These are phyloP conservation scores for Lutjanus argentimaculatus DNA, from an alignment of 2,797 vertebrate species.

Conservation along the genomic window DNA sequence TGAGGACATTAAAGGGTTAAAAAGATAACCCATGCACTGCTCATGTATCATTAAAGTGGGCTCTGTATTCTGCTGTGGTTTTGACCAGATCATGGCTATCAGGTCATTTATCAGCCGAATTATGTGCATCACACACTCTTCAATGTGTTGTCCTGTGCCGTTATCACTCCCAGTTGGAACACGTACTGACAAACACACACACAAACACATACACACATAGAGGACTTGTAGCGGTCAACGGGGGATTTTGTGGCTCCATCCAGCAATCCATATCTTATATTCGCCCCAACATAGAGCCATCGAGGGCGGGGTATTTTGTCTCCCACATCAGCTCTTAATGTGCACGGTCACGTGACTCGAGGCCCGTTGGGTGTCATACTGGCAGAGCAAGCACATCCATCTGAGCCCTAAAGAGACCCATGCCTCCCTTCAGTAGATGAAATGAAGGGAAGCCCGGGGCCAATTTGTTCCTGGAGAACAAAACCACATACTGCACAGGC, in stretches of 20 bases:
- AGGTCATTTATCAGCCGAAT: conserved; percentile 57
- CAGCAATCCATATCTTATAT: conserved; percentile 55
- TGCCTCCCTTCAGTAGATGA: conserved; percentile 32
- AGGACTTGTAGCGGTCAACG: conserved; percentile 54
- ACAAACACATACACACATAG: conserved; percentile 17
- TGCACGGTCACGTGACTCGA: conserved; percentile 43
- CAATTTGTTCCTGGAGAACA: conserved; percentile 38
- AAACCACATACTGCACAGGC: background rate
- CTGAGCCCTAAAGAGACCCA: conserved; percentile 63
- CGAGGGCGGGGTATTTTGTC: conserved; percentile 26
- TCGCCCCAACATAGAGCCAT: conserved; percentile 27
- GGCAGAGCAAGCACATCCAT: conserved; percentile 63
- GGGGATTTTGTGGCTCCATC: conserved; percentile 48
- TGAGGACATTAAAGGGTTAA: background rate
- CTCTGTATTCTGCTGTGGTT: conserved; percentile 16
- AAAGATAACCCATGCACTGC: background rate
- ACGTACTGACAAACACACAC: background rate
- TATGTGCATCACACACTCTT: conserved; percentile 36
- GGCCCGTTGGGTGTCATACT: conserved; percentile 55
- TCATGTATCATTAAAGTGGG: conserved; percentile 21
- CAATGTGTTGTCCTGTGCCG: conserved; percentile 12
- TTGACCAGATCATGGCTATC: conserved; percentile 23
- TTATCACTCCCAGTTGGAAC: conserved; percentile 42
- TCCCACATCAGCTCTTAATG: conserved; percentile 53
- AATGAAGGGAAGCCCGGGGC: conserved; percentile 25